These are phyloP conservation scores for Melieria picta DNA, from an alignment of 2,888 invertebrate species.

Conservation along the genomic window DNA sequence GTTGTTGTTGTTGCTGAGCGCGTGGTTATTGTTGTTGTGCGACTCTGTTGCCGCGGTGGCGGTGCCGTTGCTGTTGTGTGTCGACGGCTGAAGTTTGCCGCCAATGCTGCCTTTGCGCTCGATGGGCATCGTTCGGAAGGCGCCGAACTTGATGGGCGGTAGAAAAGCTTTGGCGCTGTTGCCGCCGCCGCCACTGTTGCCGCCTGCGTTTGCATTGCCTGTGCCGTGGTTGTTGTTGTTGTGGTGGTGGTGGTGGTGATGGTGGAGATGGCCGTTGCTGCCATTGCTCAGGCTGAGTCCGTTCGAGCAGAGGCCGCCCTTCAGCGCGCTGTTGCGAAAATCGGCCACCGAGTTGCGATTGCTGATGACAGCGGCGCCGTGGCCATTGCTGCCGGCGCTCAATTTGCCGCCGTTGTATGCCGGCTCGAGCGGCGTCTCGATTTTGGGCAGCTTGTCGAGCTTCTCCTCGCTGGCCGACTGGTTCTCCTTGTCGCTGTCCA, in stretches of 20 bases:
- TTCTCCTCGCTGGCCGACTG: constrained; percentile 70
- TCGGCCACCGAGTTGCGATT: constrained; percentile 61
- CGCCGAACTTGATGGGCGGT: constrained; percentile 52
- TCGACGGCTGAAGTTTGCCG: neutral
- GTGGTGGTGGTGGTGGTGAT: constrained; percentile 44
- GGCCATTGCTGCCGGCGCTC: constrained; percentile 30
- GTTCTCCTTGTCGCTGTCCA: constrained; percentile 81
- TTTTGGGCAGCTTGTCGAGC: constrained; percentile 60
- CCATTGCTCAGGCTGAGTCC: constrained; percentile 30
- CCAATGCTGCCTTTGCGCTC: constrained; percentile 43
- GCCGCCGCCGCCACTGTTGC: neutral
- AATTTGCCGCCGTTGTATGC: constrained; percentile 33
- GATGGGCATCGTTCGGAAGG: constrained; percentile 39
- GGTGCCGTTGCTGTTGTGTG: constrained; percentile 35
- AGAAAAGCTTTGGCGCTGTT: constrained; percentile 43
- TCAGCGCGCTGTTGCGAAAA: constrained; percentile 50
- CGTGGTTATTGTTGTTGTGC: constrained; percentile 54
- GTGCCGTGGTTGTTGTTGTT: constrained; percentile 37
- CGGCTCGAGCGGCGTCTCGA: constrained; percentile 50
- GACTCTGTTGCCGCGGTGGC: constrained; percentile 23
- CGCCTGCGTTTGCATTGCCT: neutral
- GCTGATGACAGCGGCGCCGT: constrained; percentile 35
- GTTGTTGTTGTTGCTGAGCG: constrained; percentile 48
- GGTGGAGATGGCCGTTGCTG: constrained; percentile 39
- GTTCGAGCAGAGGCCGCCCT: constrained; percentile 26